These are phyloP conservation scores for Thumatha senex DNA, from an alignment of 2,888 invertebrate species.

Conservation along the genomic window DNA sequence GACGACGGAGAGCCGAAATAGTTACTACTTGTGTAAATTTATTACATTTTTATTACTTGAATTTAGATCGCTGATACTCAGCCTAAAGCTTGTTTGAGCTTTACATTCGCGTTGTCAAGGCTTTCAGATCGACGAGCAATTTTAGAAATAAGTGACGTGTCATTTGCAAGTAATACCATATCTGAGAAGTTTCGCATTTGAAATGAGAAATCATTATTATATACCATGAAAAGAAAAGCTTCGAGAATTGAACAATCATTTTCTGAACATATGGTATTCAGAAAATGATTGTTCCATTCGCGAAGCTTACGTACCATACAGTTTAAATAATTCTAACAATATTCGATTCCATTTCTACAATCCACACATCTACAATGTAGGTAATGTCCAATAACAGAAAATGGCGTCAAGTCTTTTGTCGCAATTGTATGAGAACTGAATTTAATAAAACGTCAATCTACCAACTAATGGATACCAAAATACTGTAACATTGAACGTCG, in stretches of 20 bases:
- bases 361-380: neutral
- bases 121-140: no score
- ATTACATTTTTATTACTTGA: no score
- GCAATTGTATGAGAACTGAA: slow-evolving; percentile 18
- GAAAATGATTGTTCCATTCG: no score
- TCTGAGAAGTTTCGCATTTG: no score
- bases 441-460: slow-evolving; percentile 34
- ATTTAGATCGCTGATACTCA: no score
- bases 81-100: no score
- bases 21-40: no score
- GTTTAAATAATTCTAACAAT: neutral
- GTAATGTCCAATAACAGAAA: neutral
- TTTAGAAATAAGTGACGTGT: no score
- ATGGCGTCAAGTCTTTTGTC: neutral
- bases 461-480: slow-evolving; percentile 17
- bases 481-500: slow-evolving; percentile 13
- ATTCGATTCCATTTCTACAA: neutral
- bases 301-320: neutral
- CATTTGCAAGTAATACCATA: no score
- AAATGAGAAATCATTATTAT: neutral
- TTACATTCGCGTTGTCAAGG: no score
- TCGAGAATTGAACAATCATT: neutral
- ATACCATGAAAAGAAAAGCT: neutral
- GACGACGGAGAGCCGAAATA: no score
- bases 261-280: no score